phyloP scores from a whole-genome alignment of 2,113 vertebrate species.

The Chinchilla lanigera region DNA sequence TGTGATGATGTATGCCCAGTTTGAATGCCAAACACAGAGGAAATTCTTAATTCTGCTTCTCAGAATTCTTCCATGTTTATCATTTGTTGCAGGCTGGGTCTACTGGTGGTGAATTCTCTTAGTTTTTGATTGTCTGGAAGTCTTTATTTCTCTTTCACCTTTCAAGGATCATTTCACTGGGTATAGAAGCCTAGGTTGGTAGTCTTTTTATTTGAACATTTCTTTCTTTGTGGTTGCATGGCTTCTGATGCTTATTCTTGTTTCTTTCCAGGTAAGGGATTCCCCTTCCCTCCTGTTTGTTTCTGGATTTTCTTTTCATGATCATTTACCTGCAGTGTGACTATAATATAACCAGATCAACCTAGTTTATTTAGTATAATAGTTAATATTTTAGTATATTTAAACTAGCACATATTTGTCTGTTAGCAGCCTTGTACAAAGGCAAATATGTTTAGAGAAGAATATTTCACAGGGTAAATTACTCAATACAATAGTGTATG shows the following conservation, averaged over 20 bases:
- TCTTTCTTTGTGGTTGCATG: background rate
- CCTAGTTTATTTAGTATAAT: background rate
- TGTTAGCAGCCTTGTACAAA: background rate
- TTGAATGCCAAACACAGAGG: background rate
- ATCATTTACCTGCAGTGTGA: background rate
- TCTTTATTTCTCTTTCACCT: background rate
- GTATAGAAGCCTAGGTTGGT: background rate
- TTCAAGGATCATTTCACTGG: conserved; percentile 1
- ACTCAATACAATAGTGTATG: background rate
- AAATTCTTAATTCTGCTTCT: background rate
- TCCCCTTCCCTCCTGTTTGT: background rate
- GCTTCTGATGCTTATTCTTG: background rate
- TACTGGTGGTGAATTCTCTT: background rate
- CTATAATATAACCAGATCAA: background rate
- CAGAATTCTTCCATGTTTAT: background rate
- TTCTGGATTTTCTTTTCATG: background rate
- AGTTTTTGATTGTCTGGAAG: background rate
- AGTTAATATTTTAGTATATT: conserved; percentile 13
- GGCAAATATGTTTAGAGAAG: background rate
- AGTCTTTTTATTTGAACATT: background rate
- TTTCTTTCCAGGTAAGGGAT: background rate
- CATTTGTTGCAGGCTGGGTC: background rate
- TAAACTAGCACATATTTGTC: background rate
- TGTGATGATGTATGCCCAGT: background rate
- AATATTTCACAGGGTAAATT: background rate